Conservation (phyloP, 2,888 invertebrate genomes). For the Neelides folsomi region DNA sequence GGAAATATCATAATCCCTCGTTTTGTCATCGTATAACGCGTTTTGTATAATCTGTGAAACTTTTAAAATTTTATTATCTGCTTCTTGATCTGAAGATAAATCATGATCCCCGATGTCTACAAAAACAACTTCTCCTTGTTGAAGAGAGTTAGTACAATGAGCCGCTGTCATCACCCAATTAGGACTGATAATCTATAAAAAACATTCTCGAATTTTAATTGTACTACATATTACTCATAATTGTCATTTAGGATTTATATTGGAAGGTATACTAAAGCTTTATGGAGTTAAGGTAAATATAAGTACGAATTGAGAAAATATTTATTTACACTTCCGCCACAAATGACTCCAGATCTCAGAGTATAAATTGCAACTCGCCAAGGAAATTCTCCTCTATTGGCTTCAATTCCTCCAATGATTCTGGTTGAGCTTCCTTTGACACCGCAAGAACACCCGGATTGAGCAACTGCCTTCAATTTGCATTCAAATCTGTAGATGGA, state of each 20-base stretch:
- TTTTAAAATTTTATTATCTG: constrained; percentile 11
- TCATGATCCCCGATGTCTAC: constrained; percentile 21
- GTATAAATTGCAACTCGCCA: constrained; percentile 14
- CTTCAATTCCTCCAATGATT: constrained; percentile 20
- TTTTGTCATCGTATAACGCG: constrained; percentile 16
- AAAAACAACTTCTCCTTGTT: constrained; percentile 1
- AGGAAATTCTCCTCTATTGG: constrained; percentile 15
- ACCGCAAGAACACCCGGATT: constrained; percentile 5
- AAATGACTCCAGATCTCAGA: constrained; percentile 4
- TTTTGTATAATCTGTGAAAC: constrained; percentile 17
- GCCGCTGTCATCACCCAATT: constrained; percentile 22
- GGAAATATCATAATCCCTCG: constrained; percentile 37
- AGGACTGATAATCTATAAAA: constrained; percentile 11
- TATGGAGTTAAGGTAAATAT: too few species aligned
- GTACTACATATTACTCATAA: constrained; percentile 13
- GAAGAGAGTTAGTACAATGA: constrained; percentile 18
- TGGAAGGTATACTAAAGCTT: too few species aligned
- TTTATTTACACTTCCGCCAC: constrained; percentile 5
- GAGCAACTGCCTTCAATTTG: constrained; percentile 2
- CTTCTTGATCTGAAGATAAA: constrained; percentile 10
- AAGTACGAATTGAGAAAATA: too few species aligned
- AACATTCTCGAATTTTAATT: too few species aligned
- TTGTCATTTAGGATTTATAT: too few species aligned
- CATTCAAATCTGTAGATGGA: constrained; percentile 2
- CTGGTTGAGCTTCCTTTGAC: constrained; percentile 7